phyloP scores from a whole-genome alignment of 2,888 invertebrate species.

The Cistogaster globosa region DNA sequence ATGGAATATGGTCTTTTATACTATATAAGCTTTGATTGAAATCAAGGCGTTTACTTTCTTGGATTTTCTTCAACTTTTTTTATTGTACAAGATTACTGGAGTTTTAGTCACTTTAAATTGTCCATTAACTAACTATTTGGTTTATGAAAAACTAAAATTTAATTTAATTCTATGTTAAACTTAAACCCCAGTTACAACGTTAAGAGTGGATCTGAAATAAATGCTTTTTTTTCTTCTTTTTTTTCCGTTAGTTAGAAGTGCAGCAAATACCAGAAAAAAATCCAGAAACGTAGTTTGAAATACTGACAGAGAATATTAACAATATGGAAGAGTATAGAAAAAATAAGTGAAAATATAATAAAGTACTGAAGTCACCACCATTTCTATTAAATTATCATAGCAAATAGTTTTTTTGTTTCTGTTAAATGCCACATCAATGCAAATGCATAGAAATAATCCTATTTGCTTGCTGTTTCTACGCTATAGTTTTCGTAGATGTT shows the following conservation, averaged over 20 bases:
- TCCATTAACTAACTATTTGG: too few species aligned
- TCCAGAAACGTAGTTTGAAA: conserved; percentile 8
- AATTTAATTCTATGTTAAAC: too few species aligned
- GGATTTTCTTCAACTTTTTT: too few species aligned
- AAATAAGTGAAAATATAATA: neutral
- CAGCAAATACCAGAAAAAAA: conserved; percentile 9
- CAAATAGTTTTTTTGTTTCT: conserved; percentile 48
- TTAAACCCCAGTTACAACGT: conserved; percentile 11
- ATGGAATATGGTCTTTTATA: too few species aligned
- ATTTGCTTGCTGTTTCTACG: conserved; percentile 32
- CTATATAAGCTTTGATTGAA: too few species aligned
- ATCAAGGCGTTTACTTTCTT: too few species aligned
- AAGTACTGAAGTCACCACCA: neutral
- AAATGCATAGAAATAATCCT: conserved; percentile 18
- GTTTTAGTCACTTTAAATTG: too few species aligned
- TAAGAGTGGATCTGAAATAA: conserved; percentile 22
- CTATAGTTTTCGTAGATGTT: neutral
- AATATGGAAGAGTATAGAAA: conserved; percentile 22
- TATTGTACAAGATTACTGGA: too few species aligned
- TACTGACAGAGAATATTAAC: conserved; percentile 1
- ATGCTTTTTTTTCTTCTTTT: conserved; percentile 26
- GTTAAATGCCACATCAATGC: conserved; percentile 30
- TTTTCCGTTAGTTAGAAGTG: neutral
- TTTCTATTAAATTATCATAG: conserved; percentile 22
- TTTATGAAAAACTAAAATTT: too few species aligned